phyloP scores from a whole-genome alignment of 1,140 invertebrate genomes.

The Dendroctonus ponderosae region DNA sequence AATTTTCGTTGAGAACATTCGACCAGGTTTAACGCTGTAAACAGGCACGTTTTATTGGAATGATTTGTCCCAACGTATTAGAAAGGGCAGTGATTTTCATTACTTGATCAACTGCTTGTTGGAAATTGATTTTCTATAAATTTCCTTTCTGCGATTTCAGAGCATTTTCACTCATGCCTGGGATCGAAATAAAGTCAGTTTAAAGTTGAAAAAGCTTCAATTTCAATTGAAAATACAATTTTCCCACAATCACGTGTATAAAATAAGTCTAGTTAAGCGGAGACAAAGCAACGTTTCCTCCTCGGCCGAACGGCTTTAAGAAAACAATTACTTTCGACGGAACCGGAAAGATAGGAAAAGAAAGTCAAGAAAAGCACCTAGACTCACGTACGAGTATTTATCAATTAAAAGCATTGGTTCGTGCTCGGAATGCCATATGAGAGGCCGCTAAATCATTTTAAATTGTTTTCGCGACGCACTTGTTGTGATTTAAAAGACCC shows the following conservation, averaged over 20 bases:
- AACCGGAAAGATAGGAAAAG: slow-evolving; percentile 22
- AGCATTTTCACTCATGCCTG: no score
- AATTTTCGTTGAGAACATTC: no score
- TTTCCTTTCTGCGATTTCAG: no score
- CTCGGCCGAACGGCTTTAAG: slow-evolving; percentile 17
- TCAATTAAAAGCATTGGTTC: slow-evolving; percentile 42
- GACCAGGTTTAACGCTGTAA: no score
- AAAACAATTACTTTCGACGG: slow-evolving; percentile 25
- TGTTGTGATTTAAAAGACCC: no score
- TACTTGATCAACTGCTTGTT: no score
- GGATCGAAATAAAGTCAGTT: no score
- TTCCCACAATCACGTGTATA: slow-evolving; percentile 7
- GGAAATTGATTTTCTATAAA: no score
- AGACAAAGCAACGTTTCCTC: slow-evolving; percentile 17
- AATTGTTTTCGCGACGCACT: slow-evolving; percentile 23
- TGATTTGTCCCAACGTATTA: no score
- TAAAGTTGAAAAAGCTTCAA: no score
- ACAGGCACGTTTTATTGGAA: no score
- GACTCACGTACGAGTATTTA: slow-evolving; percentile 44
- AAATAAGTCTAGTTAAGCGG: slow-evolving; percentile 6
- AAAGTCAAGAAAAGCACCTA: slow-evolving; percentile 30
- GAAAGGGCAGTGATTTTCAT: no score
- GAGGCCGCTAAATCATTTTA: slow-evolving; percentile 42
- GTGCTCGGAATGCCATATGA: slow-evolving; percentile 40
- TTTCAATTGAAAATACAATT: slow-evolving; percentile 4